Base-by-base conservation (phyloP, 2,113 vertebrate species). In the Ibidorhyncha struthersii region DNA sequence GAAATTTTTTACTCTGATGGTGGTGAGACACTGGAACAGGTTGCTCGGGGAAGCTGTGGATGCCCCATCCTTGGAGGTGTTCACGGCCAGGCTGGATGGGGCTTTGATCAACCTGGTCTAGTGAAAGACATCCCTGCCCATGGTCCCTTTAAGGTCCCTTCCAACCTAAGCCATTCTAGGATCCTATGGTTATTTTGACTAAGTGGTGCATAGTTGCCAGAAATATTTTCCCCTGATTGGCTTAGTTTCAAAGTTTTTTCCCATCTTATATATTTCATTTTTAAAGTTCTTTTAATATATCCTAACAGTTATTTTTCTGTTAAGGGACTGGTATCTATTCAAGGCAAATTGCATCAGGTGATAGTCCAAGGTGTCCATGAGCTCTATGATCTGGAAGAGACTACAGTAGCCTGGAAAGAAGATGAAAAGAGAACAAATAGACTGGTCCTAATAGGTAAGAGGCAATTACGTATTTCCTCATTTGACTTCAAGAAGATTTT, bases 281-380 rank as follows among this genome's bases (percentile, higher is more conserved):
- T 93, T 79, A 43, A 89, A 94, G n/a, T 27, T 92, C 66, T 91
- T 26, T 86, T 94, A 89, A 77, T 65, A 52, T 74, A 56, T 92
- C 69, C 94, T 97, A 95, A 86, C 86, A 45, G 59, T 94, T 97
- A 45, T 97, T 82, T 84, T 97, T 95, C 71, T 97, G 93, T 93
- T 90, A 97, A 99, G 99, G 99, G 99, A 41, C 98, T 99, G 90
- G 97, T 99, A 56, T 99, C 99, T 6, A 77, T 99, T 88, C 97
- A 97, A 96, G 98, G 98, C 86, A 99, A 99, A 97, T 90, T 96
- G 90, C 98, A 99, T 74, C 99, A 99, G 91, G 98, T 99, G 90
- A 99, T 99, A 97, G 97, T 99, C 89, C 99, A 99, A 97, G 99
- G 99, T 88, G 99, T 99, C 80, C 99, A 99, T 65, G 99, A 99